These are phyloP conservation scores for Rhincodon typus DNA, from an alignment of 2,797 vertebrate genomes.

Conservation along the genomic window DNA sequence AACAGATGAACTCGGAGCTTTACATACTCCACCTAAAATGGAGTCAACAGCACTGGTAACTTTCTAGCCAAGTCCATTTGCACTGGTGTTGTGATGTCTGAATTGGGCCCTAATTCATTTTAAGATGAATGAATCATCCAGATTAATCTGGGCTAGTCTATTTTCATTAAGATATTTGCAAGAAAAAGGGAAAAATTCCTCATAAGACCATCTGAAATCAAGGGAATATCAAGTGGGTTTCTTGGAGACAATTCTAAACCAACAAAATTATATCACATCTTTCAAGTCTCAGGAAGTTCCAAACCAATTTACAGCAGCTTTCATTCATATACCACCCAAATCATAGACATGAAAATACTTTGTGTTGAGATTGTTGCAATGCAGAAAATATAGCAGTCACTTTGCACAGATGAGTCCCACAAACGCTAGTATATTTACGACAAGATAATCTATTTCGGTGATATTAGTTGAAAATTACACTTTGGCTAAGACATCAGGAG, in stretches of 20 bases:
- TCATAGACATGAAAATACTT: not conserved
- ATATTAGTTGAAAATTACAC: not conserved
- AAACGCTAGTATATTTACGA: not conserved
- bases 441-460: not conserved
- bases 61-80: not conserved
- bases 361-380: too few species aligned
- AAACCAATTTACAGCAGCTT: not conserved
- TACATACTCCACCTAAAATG: not conserved
- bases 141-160: not conserved
- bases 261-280: not conserved
- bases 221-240: not conserved
- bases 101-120: not conserved
- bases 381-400: not conserved
- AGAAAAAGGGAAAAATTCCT: not conserved
- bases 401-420: not conserved
- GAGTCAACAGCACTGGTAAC: not conserved
- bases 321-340: not conserved
- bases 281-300: not conserved
- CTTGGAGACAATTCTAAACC: not conserved
- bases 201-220: not conserved
- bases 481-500: not conserved
- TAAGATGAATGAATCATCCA: not conserved
- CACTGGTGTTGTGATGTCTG: not conserved
- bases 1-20: not conserved
- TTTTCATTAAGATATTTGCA: not conserved